These are phyloP conservation scores for Suricata suricatta DNA, from an alignment of 2,113 vertebrate genomes.

Conservation along the genomic window DNA sequence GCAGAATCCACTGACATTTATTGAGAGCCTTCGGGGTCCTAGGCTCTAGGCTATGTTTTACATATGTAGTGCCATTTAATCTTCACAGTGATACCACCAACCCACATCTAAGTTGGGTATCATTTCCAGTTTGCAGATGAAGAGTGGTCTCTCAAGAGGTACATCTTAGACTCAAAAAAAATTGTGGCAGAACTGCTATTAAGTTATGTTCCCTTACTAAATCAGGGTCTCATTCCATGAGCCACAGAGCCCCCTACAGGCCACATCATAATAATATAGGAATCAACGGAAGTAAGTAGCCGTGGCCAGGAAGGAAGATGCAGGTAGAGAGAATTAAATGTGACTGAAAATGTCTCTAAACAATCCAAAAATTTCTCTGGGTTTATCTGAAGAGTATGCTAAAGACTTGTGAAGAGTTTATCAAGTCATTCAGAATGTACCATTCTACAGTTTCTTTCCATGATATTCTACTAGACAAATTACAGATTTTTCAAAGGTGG, in stretches of 20 bases:
- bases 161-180: background rate
- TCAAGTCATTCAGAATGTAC: background rate
- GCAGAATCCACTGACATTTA: background rate
- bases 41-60: background rate
- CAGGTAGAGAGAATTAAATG: background rate
- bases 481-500: background rate
- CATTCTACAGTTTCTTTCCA: background rate
- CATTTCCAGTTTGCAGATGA: background rate
- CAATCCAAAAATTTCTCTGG: background rate
- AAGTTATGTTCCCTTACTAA: background rate
- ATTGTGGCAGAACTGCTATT: background rate
- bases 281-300: background rate
- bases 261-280: background rate
- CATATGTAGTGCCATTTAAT: background rate
- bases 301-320: rapidly evolving
- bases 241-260: slow-evolving; percentile 5
- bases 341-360: background rate
- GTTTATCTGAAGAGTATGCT: background rate
- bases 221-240: background rate
- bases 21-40: background rate
- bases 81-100: background rate
- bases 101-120: background rate
- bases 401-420: background rate
- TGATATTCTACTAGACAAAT: background rate
- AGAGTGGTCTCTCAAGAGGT: background rate